Percentiles rank a stretch among this genome's conserved stretches.
These are phyloP conservation scores for Leucophenga maculata DNA, from an alignment of 2,888 invertebrate genomes.

Conservation along the genomic window DNA sequence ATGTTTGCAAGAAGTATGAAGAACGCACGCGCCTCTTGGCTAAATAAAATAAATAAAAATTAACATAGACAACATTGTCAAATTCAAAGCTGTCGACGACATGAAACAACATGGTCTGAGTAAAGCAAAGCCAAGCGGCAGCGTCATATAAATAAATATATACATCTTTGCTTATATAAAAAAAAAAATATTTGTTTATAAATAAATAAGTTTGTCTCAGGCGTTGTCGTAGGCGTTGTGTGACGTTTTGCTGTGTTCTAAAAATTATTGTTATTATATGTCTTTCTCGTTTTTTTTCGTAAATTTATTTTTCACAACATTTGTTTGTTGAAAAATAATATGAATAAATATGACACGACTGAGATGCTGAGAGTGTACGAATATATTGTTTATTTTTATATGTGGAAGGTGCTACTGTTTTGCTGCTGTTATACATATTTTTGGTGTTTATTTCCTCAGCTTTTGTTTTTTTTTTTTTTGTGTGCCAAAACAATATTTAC, in stretches of 20 bases:
- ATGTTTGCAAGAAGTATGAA: conserved; percentile 35
- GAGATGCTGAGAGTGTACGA: no score
- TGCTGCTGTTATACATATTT: neutral
- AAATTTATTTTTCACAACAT: conserved; percentile 11
- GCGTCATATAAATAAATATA: conserved; percentile 37
- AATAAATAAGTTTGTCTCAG: conserved; percentile 16
- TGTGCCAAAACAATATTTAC: conserved; percentile 6
- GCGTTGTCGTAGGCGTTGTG: conserved; percentile 8
- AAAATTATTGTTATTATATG: conserved; percentile 3
- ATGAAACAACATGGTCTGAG: neutral
- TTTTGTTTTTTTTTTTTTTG: neutral
- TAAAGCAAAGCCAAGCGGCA: neutral
- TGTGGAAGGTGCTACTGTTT: neutral
- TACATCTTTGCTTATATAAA: conserved; percentile 10
- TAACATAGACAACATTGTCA: conserved; percentile 56
- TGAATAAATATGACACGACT: conserved; percentile 22
- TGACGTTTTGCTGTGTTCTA: neutral
- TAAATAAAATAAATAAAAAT: conserved; percentile 61
- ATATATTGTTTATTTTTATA: no score
- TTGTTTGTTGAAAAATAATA: conserved; percentile 21
- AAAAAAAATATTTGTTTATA: conserved; percentile 12
- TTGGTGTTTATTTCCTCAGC: neutral
- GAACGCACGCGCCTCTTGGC: conserved; percentile 30
- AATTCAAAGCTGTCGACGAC: neutral
- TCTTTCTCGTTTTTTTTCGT: conserved; percentile 12